Conservation (phyloP, 2,888 invertebrate genomes). For the Lutraria lutraria region DNA sequence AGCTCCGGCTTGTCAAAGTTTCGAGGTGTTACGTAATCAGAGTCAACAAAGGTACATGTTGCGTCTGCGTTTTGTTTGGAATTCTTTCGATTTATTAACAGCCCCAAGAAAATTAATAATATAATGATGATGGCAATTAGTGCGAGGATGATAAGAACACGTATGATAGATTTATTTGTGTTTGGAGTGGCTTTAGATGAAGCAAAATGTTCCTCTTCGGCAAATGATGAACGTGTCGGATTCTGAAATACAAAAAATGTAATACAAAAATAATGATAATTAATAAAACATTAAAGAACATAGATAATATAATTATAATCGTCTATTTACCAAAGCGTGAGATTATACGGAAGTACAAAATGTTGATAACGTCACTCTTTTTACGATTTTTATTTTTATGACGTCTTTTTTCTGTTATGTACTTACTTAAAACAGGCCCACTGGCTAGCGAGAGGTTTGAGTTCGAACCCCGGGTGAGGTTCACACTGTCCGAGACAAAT, state of each 20-base stretch:
- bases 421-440: too few relatives aligned
- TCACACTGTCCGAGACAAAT: too few relatives aligned
- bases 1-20: constrained; percentile 73
- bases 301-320: too few relatives aligned
- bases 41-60: constrained; percentile 8
- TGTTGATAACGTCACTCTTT: too few relatives aligned
- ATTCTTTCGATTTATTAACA: background rate
- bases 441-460: too few relatives aligned
- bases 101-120: background rate
- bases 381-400: too few relatives aligned
- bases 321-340: too few relatives aligned
- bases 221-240: background rate
- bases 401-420: too few relatives aligned
- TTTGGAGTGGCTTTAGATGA: background rate
- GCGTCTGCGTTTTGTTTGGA: background rate
- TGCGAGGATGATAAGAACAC: background rate
- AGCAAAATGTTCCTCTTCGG: background rate
- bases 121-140: background rate
- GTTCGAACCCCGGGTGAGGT: too few relatives aligned
- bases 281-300: too few relatives aligned
- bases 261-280: background rate
- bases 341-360: too few relatives aligned
- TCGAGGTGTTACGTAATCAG: constrained; percentile 53
- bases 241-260: background rate
- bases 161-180: background rate